Conservation (phyloP, 2,113 vertebrate species). For the Sturnus vulgaris region DNA sequence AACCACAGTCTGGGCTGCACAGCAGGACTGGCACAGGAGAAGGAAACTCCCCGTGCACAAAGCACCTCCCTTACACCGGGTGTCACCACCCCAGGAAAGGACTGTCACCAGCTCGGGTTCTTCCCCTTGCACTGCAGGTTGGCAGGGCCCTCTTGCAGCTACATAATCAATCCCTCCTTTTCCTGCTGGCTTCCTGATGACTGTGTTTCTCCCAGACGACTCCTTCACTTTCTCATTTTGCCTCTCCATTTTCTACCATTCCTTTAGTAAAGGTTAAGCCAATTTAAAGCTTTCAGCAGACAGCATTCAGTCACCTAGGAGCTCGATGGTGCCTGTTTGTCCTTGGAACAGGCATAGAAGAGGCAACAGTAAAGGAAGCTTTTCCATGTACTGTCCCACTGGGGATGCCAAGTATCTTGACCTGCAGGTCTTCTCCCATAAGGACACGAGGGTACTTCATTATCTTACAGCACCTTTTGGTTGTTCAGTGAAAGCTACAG, state of each 20-base stretch:
- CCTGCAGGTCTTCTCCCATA: background rate
- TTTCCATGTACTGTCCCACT: background rate
- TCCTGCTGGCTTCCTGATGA: background rate
- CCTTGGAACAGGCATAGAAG: background rate
- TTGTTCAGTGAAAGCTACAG: background rate
- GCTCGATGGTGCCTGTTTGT: background rate
- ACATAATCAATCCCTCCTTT: constrained; percentile 16
- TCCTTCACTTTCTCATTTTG: background rate
- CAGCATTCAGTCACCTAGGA: background rate
- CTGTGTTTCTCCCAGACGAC: background rate
- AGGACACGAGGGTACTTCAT: background rate
- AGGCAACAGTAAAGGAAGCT: background rate
- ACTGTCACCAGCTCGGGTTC: background rate
- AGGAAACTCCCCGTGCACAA: background rate
- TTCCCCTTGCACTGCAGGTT: background rate
- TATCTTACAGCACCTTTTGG: background rate
- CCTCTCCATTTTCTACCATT: background rate
- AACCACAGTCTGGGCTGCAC: background rate
- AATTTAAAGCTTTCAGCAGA: background rate
- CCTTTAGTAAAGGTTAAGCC: background rate
- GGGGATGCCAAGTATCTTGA: background rate
- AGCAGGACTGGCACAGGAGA: background rate
- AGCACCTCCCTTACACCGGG: background rate
- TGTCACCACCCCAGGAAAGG: background rate
- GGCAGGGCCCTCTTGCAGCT: background rate